phyloP scores from a whole-genome alignment of 2,113 vertebrate species.

The Pseudopipra pipra region DNA sequence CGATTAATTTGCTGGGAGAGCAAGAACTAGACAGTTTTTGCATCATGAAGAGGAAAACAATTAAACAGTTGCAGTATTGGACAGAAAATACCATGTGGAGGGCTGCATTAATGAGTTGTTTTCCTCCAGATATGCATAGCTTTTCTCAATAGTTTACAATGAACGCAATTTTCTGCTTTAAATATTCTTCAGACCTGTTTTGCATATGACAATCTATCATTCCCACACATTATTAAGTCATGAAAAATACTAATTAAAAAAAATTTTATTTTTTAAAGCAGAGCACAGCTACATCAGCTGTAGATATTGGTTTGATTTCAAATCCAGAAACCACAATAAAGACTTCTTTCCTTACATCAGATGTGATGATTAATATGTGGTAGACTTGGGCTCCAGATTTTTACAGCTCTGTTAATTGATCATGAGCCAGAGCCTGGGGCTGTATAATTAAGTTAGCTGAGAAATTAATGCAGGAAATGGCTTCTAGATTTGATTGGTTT shows the following conservation, averaged over 20 bases:
- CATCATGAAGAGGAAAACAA: background rate
- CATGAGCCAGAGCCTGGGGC: conserved; percentile 62
- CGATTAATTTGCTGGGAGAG: background rate
- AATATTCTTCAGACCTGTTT: background rate
- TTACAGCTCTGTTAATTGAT: conserved; percentile 69
- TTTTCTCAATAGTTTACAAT: background rate
- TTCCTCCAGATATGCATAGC: background rate
- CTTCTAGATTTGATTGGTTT: conserved; percentile 71
- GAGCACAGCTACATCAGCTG: background rate
- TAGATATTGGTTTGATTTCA: conserved; percentile 35
- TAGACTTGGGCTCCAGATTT: conserved; percentile 50
- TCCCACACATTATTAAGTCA: background rate
- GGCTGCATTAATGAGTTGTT: background rate
- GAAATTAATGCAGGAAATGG: conserved; percentile 71
- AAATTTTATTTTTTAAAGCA: background rate
- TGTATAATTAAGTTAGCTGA: conserved; percentile 70
- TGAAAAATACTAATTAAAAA: conserved; percentile 23
- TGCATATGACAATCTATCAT: background rate
- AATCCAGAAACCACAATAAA: conserved; percentile 51
- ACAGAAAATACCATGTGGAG: background rate
- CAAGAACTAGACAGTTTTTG: background rate
- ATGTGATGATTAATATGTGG: conserved; percentile 63
- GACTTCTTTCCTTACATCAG: conserved; percentile 42
- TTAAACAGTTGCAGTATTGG: background rate
- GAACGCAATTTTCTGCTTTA: background rate